phyloP scores from a whole-genome alignment of 2,113 vertebrate genomes.

The Tinamus guttatus region DNA sequence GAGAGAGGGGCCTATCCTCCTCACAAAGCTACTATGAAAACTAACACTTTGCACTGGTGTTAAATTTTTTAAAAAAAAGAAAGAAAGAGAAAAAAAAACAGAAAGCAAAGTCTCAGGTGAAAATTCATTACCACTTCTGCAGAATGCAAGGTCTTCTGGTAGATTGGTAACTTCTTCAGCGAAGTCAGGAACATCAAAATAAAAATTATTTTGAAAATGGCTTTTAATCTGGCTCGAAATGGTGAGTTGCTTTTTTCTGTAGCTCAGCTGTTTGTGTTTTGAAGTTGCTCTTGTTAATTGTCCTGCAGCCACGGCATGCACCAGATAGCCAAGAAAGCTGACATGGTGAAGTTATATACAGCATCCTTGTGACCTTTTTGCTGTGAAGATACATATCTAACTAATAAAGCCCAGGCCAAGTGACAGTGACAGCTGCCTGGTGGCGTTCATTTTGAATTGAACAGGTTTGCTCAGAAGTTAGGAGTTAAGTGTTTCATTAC shows the following conservation, averaged over 20 bases:
- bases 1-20: background rate
- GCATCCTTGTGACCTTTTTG: constrained; percentile 70
- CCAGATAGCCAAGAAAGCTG: constrained; percentile 71
- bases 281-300: constrained; percentile 53
- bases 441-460: constrained; percentile 79
- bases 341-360: constrained; percentile 74
- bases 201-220: background rate
- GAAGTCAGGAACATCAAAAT: background rate
- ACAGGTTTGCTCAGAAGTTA: constrained; percentile 71
- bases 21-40: background rate
- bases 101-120: background rate
- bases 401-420: constrained; percentile 80
- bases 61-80: background rate
- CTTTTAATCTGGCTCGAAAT: background rate
- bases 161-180: background rate
- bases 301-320: constrained; percentile 53
- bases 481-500: constrained; percentile 76
- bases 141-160: background rate
- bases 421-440: constrained; percentile 90
- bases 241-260: background rate
- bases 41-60: background rate
- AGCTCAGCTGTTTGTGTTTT: constrained; percentile 28
- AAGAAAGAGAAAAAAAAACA: background rate
- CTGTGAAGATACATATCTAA: constrained; percentile 78
- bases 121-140: background rate